Conservation (phyloP, 2,113 vertebrate genomes). For the Chrysemys picta region DNA sequence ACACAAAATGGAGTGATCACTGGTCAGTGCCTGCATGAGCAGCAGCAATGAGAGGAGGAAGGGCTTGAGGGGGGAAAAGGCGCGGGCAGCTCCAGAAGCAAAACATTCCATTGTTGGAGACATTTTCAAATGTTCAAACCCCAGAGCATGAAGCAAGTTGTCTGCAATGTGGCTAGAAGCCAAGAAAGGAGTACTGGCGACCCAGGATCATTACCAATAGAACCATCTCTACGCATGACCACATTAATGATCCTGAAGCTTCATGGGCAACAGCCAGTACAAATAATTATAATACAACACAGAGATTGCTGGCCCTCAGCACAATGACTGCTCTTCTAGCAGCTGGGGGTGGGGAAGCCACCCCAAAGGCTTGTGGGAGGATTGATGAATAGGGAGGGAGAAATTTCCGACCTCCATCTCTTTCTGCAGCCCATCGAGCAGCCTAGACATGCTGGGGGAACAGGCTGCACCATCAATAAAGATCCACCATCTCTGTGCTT, state of each 20-base stretch:
- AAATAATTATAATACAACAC: neutral
- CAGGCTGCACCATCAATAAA: accelerated
- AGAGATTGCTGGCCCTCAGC: neutral
- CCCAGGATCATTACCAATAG: neutral
- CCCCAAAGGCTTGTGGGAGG: neutral
- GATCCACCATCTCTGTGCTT: neutral
- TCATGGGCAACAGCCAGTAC: neutral
- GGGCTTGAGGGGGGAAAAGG: neutral
- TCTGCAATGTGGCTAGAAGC: accelerated
- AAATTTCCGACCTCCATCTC: neutral
- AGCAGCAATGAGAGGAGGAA: neutral
- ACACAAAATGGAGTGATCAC: neutral
- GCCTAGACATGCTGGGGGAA: accelerated
- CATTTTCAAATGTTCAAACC: neutral
- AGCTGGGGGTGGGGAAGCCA: neutral
- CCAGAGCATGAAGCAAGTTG: neutral
- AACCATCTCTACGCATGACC: neutral
- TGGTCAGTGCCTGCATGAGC: neutral
- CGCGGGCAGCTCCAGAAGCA: neutral
- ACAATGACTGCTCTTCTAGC: neutral
- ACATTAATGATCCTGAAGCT: neutral
- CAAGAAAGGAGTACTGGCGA: neutral
- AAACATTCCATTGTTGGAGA: neutral
- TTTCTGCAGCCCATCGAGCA: neutral
- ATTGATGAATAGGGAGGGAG: neutral